A percentile compares a stretch with the other conserved stretches of the same genome.
phyloP scores from a whole-genome alignment of 2,888 invertebrate genomes.

The Ophion costatus region DNA sequence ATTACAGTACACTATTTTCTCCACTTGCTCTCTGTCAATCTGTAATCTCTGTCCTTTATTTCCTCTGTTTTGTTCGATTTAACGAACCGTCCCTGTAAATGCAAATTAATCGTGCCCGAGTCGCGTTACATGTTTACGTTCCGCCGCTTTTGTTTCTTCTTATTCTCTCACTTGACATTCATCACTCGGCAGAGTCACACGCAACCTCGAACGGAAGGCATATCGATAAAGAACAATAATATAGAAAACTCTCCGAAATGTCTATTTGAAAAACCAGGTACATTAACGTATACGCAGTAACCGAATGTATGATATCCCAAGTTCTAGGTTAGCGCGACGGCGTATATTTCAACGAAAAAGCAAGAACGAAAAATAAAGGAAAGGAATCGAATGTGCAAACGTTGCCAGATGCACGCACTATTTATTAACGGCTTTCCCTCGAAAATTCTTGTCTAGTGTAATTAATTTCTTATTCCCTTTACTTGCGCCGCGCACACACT shows the following conservation, averaged over 20 bases:
- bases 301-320: not conserved
- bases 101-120: slow-evolving; percentile 65
- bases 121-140: slow-evolving; percentile 40
- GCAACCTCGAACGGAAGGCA: not conserved
- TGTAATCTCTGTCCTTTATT: slow-evolving; percentile 56
- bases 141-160: slow-evolving; percentile 15
- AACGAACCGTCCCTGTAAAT: slow-evolving; percentile 65
- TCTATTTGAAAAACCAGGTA: not conserved
- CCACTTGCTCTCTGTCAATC: slow-evolving; percentile 35
- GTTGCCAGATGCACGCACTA: slow-evolving; percentile 29
- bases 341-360: not conserved
- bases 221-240: not conserved
- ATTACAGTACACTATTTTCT: slow-evolving; percentile 84
- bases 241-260: not conserved
- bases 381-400: slow-evolving; percentile 5
- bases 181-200: not conserved
- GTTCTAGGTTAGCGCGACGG: not conserved
- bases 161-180: not conserved
- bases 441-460: slow-evolving; percentile 42
- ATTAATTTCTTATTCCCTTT: slow-evolving; percentile 28
- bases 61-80: slow-evolving; percentile 61
- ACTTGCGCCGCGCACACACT: slow-evolving; percentile 25
- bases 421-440: slow-evolving; percentile 32
- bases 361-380: not conserved
- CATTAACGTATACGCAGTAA: not conserved